Evolutionary conservation across 2,888 invertebrate species (phyloP).

Genomic region (Sturmia bella): DNA sequence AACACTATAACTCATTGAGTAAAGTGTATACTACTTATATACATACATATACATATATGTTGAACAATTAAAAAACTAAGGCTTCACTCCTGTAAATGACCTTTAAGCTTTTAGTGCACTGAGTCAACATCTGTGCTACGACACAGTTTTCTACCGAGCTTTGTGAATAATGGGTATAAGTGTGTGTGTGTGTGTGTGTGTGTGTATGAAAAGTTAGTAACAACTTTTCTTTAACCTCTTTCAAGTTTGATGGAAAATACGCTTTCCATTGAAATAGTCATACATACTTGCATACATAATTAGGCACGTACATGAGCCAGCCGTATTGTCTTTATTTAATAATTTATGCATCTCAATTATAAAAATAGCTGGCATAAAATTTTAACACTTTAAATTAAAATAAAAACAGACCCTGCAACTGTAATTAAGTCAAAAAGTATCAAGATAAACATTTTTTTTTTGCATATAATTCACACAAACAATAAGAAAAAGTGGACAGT

Average conservation of each 20-base stretch:
- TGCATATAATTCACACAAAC: constrained; percentile 31
- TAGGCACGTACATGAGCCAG: neutral
- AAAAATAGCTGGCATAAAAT: constrained; percentile 17
- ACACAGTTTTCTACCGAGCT: no score
- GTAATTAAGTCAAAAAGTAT: constrained; percentile 28
- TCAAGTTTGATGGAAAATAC: no score
- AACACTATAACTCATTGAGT: no score
- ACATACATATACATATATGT: no score
- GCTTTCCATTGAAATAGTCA: no score
- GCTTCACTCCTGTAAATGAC: no score
- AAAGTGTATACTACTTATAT: no score
- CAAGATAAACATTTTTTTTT: constrained; percentile 42
- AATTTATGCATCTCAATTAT: constrained; percentile 20
- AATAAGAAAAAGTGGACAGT: constrained; percentile 54
- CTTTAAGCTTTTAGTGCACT: no score
- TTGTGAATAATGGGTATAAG: neutral
- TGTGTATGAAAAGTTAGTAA: neutral
- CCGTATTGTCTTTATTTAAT: neutral
- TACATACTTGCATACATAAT: no score
- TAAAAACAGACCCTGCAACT: constrained; percentile 25
- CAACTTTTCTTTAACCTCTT: no score
- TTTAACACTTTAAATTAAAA: constrained; percentile 24
- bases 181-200: neutral
- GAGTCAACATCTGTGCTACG: no score
- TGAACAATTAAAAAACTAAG: no score